These are phyloP conservation scores for Orientallactaga sibirica DNA, from an alignment of 2,797 vertebrate genomes.

Conservation along the genomic window DNA sequence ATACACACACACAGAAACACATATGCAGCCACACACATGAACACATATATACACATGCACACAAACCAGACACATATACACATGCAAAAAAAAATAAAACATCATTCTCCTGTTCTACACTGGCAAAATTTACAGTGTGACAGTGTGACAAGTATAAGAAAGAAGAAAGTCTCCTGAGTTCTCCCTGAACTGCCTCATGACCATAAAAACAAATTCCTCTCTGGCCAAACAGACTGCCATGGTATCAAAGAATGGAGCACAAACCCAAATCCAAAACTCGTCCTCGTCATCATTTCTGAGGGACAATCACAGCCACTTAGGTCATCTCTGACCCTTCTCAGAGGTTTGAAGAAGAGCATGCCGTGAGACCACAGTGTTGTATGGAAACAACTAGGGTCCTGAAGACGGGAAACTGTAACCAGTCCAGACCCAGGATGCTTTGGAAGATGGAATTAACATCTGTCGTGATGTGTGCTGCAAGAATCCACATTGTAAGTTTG, in stretches of 20 bases:
- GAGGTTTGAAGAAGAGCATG: background rate
- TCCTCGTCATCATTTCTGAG: background rate
- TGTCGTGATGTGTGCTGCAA: background rate
- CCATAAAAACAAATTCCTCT: slow-evolving; percentile 26
- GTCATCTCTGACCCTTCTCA: background rate
- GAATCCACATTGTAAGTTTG: background rate
- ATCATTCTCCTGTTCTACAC: too few relatives aligned
- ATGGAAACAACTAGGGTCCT: background rate
- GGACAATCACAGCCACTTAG: background rate
- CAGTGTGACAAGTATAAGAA: background rate
- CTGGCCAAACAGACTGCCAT: slow-evolving; percentile 5
- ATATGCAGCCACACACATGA: too few relatives aligned
- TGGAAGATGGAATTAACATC: background rate
- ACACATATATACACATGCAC: too few relatives aligned
- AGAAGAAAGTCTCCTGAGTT: slow-evolving; percentile 7
- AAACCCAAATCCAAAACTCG: slow-evolving; percentile 26
- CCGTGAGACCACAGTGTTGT: background rate
- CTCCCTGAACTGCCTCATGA: background rate
- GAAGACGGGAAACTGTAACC: background rate
- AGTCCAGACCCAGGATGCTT: background rate
- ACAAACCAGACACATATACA: too few relatives aligned
- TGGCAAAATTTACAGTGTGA: background rate
- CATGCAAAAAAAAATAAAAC: too few relatives aligned
- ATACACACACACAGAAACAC: too few relatives aligned
- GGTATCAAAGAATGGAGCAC: background rate